Base-by-base conservation (phyloP, 2,113 vertebrate species). In the Pipa parva region DNA sequence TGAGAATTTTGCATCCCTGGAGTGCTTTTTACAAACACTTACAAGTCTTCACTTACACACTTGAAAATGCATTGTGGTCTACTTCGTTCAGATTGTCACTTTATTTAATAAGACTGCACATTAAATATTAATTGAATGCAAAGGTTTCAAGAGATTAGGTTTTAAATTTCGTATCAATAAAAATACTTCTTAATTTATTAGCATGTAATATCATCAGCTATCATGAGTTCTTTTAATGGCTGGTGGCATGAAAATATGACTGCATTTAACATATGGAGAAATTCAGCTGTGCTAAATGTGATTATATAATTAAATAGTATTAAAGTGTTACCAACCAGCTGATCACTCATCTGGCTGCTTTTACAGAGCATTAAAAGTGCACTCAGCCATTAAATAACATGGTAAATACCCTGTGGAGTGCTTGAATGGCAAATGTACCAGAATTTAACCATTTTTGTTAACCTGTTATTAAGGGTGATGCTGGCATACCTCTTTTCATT, bases 31-130 rank as follows among this genome's bases (percentile, higher is more conserved):
- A 20, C 42, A 62, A 13, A 28, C 60, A 26, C 60, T 63, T 37
- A 31, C 13, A 29, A 24, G 20, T 9, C 29, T 51, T 63, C 22
- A 50, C 45, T 63, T 63, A 31, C 29, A 4, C 21, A 36, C 29
- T 36, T 36, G n/a, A 46, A 51, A 36, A 24, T 22, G 28, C 60
- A 25, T 63, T 46, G 48, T 31, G 49, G 46, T 29, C 28, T 25
- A 27, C 51, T 54, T 63, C 24, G 24, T 33, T 6, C 39, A 33
- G 52, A 20, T 28, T 63, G 33, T 18, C 33, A 24, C 27, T 55
- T 63, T 54, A 63, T 54, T 63, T 63, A 63, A 49, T 46, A 54
- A 17, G 17, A 11, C 21, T 63, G 49, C 22, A 21, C 39, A 39
- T 52, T 54, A 39, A 63, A 52, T 63, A 63, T 54, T 63, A 63